Percentiles rank a stretch among this genome's conserved stretches.
Conservation (phyloP, 2,888 invertebrate genomes). For the Drosophila affinis region DNA sequence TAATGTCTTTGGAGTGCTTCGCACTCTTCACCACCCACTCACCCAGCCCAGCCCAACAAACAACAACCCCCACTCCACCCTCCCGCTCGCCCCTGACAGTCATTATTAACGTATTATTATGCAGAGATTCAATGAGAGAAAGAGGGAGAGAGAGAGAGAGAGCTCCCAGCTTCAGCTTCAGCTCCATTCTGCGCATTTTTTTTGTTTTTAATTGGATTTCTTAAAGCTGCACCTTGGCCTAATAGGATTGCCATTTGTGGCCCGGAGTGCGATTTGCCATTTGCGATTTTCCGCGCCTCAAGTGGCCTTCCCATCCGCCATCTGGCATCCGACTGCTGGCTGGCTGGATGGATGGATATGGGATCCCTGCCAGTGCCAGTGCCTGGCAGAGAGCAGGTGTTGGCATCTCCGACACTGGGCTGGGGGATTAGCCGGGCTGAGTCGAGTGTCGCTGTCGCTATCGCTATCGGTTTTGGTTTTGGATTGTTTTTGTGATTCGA, state of each 20-base stretch:
- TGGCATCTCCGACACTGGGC: conserved; percentile 44
- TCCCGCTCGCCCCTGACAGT: conserved; percentile 20
- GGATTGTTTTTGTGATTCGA: neutral
- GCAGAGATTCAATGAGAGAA: conserved; percentile 55
- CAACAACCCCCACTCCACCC: conserved; percentile 24
- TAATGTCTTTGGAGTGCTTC: conserved; percentile 82
- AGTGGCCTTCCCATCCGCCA: conserved; percentile 17
- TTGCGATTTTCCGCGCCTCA: conserved; percentile 17
- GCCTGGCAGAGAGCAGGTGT: conserved; percentile 56
- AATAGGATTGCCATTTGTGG: conserved; percentile 68
- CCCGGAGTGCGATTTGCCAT: conserved; percentile 54
- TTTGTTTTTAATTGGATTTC: conserved; percentile 65
- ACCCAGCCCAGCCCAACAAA: conserved; percentile 3
- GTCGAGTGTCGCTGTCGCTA: conserved; percentile 7
- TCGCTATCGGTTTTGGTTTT: neutral
- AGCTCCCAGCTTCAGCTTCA: conserved; percentile 3
- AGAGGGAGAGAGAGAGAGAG: conserved; percentile 8
- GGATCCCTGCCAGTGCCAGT: conserved; percentile 16
- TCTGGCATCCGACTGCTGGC: neutral
- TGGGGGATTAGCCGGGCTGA: conserved; percentile 49
- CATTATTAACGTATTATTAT: conserved; percentile 68
- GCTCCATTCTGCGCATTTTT: conserved; percentile 1
- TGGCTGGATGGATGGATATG: conserved; percentile 23
- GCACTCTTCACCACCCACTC: conserved; percentile 63
- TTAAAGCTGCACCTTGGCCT: conserved; percentile 75